Base-by-base conservation (phyloP, 1,140 invertebrate genomes). In the Tachypleus tridentatus region DNA sequence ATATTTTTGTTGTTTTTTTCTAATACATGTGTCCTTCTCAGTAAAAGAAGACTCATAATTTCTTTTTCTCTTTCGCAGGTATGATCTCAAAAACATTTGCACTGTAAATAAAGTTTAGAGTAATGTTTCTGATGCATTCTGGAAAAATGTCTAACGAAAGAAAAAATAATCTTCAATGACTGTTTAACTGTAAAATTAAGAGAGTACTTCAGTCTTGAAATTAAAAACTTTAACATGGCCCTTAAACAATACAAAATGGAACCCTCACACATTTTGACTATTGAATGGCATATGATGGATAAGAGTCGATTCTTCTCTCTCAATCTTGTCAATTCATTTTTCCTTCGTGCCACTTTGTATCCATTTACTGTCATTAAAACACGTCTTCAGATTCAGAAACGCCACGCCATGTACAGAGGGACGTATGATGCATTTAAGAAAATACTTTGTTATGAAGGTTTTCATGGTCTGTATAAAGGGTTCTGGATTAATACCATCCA, bases 281-380 rank as follows among this genome's bases (percentile, higher is more conserved):
- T 99, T 69, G 93, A 98, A 79, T 97, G 94, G 91, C 83, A 96
- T 66, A 98, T 98, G 93, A 92, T 99, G 91, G 90, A 99, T 77
- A 96, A 97, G 73, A 85, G 81, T 47, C 76, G 95, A 86, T 82
- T 95, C 88, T 81, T 94, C 86, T 93, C 95, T 4, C 77, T 98
- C 54, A 96, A 92, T 60, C 88, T 97, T 80, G 77, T 94, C 3
- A 85, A 84, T 72, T 89, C 87, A 3, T 90, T 96, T 75, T 82
- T 85, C 70, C 87, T 98, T 54, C 82, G 96, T 59, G 91, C 90
- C 74, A 82, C 92, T 61, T 81, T 98, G 3, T 98, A 98, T 78
- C 96, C 96, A 0, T 80, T 98, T 66, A 96, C 93, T 51, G 83
- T 98, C n/a, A 91, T 99, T 54, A 97, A 97, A 77, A 98, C 96